Conservation (phyloP, 2,797 vertebrate genomes). For the Melanotaenia pygmaea region DNA sequence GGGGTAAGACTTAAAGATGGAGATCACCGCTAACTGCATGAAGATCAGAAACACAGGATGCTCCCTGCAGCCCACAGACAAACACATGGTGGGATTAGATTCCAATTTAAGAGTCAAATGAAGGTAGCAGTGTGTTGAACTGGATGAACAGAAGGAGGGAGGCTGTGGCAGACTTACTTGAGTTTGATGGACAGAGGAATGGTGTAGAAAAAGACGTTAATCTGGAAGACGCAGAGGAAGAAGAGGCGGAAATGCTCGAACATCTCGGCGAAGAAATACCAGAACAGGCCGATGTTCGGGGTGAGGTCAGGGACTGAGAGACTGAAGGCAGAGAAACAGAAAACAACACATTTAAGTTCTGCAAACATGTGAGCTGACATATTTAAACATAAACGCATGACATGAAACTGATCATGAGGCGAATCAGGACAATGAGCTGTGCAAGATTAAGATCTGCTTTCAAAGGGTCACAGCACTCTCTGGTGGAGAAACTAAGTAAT, state of each 20-base stretch:
- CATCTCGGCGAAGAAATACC: slow-evolving; percentile 99
- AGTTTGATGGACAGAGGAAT: slow-evolving; percentile 95
- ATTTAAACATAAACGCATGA: background rate
- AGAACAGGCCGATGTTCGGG: slow-evolving; percentile 98
- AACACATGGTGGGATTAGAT: background rate
- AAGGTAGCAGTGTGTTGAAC: too few species aligned
- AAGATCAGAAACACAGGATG: slow-evolving; percentile 97
- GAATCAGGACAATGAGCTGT: too few species aligned
- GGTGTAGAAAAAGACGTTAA: slow-evolving; percentile 98
- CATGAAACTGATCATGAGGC: too few species aligned
- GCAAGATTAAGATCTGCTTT: too few species aligned
- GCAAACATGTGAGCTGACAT: background rate
- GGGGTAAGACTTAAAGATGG: slow-evolving; percentile 98
- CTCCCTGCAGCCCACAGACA: slow-evolving; percentile 82
- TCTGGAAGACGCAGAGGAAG: slow-evolving; percentile 98
- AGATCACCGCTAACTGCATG: slow-evolving; percentile 94
- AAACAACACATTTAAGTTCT: background rate
- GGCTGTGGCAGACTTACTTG: slow-evolving; percentile 84
- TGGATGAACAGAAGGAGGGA: fast-evolving
- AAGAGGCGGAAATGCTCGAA: slow-evolving; percentile 98
- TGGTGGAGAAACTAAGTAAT: background rate
- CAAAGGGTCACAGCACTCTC: background rate
- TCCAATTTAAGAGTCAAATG: background rate
- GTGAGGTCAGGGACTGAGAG: slow-evolving; percentile 97
- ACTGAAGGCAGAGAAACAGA: slow-evolving; percentile 68